phyloP scores from a whole-genome alignment of 2,797 vertebrate species.

The Phalloptychus januarius region DNA sequence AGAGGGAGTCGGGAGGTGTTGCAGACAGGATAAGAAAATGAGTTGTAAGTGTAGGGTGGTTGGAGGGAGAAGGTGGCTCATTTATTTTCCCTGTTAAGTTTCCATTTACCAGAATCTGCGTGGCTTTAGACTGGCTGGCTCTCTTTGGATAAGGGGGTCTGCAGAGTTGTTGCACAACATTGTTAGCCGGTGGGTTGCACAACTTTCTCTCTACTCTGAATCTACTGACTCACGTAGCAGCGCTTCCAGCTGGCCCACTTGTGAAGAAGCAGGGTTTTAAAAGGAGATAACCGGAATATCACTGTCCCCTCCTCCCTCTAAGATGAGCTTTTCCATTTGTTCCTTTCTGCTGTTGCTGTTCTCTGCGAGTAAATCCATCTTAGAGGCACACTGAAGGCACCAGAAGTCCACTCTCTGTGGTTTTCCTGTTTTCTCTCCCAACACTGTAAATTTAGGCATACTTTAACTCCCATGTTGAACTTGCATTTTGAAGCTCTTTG shows the following conservation, averaged over 20 bases:
- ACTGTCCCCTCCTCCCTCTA: conserved; percentile 25
- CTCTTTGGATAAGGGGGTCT: conserved; percentile 42
- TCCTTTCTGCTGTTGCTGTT: conserved; percentile 18
- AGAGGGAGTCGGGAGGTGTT: conserved; percentile 58
- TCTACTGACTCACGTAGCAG: conserved; percentile 53
- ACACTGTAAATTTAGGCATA: conserved; percentile 23
- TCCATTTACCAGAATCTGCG: conserved; percentile 64
- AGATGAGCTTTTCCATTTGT: conserved; percentile 33
- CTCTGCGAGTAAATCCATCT: background rate
- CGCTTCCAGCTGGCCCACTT: conserved; percentile 59
- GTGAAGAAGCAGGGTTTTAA: conserved; percentile 39
- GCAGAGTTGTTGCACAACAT: conserved; percentile 56
- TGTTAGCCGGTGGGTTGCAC: conserved; percentile 53
- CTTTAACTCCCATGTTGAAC: conserved; percentile 27
- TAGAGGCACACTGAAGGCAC: background rate
- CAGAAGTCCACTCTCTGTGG: background rate
- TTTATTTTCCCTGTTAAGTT: conserved; percentile 64
- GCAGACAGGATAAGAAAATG: conserved; percentile 56
- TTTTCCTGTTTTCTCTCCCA: conserved; percentile 25
- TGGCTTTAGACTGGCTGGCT: conserved; percentile 47
- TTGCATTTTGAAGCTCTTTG: conserved; percentile 42
- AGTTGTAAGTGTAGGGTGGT: conserved; percentile 47
- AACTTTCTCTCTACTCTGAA: conserved; percentile 47
- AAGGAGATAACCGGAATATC: conserved; percentile 60
- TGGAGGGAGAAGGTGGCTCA: conserved; percentile 58